phyloP scores from a whole-genome alignment of 1,140 invertebrate genomes.

The Gryon sp. region DNA sequence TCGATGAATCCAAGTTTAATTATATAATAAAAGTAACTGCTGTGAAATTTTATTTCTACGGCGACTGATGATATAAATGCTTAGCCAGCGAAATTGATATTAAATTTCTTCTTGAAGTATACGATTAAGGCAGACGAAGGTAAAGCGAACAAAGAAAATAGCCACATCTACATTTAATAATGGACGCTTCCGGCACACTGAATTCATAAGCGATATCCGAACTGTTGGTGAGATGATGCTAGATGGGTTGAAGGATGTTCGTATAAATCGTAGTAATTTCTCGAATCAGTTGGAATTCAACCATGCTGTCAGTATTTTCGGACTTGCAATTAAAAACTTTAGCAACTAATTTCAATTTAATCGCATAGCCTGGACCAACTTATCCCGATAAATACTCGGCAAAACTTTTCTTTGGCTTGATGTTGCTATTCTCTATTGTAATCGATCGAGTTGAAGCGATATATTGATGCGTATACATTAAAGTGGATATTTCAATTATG shows the following conservation, averaged over 20 bases:
- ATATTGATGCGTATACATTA: slow-evolving; percentile 27
- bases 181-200: slow-evolving; percentile 66
- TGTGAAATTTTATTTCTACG: slow-evolving; percentile 27
- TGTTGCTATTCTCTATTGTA: slow-evolving; percentile 5
- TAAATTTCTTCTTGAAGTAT: slow-evolving; percentile 27
- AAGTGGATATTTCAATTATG: slow-evolving; percentile 30
- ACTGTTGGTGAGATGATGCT: slow-evolving; percentile 39
- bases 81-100: slow-evolving; percentile 46
- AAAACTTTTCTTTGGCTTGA: slow-evolving; percentile 43
- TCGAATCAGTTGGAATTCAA: slow-evolving; percentile 36
- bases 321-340: slow-evolving; percentile 78
- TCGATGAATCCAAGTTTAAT: slow-evolving; percentile 13
- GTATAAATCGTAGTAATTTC: slow-evolving; percentile 69
- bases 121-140: slow-evolving; percentile 16
- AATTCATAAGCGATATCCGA: slow-evolving; percentile 64
- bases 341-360: slow-evolving; percentile 77
- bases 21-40: slow-evolving; percentile 10
- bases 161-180: slow-evolving; percentile 68
- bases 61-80: slow-evolving; percentile 31
- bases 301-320: slow-evolving; percentile 66
- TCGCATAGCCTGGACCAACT: slow-evolving; percentile 59
- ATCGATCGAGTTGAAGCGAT: slow-evolving; percentile 27
- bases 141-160: slow-evolving; percentile 29
- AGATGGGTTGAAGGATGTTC: slow-evolving; percentile 17
- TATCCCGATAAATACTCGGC: slow-evolving; percentile 21